Evolutionary conservation across 2,113 vertebrate genomes (phyloP).

Genomic region (Trochalopteron elliotii): DNA sequence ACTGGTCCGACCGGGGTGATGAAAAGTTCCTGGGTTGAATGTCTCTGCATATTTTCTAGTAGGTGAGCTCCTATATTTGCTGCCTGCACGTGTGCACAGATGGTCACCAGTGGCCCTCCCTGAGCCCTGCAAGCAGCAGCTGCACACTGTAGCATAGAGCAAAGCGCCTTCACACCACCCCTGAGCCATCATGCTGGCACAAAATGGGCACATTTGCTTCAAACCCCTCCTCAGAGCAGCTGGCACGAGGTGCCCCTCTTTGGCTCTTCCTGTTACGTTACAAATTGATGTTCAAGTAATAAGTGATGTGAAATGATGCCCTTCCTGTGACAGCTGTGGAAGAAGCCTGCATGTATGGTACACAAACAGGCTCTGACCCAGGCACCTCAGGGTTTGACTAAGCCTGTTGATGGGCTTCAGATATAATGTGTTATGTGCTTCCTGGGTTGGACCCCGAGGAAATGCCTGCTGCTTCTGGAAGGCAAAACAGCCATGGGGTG

Average conservation of each 20-base stretch:
- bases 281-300: neutral
- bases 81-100: fast-evolving
- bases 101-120: neutral
- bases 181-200: neutral
- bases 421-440: neutral
- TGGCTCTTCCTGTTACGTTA: neutral
- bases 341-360: fast-evolving
- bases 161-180: neutral
- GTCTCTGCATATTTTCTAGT: neutral
- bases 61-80: neutral
- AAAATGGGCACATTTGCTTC: fast-evolving
- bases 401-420: neutral
- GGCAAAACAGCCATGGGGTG: neutral
- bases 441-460: neutral
- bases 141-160: fast-evolving
- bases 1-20: neutral
- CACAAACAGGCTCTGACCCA: neutral
- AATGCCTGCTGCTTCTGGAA: neutral
- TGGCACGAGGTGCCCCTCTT: neutral
- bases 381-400: neutral
- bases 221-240: neutral
- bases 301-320: neutral
- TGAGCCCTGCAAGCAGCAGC: neutral
- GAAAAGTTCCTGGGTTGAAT: constrained; percentile 12
- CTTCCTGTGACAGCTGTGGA: neutral